Evolutionary conservation across 2,113 vertebrate genomes (phyloP).

Genomic region (Motacilla alba): DNA sequence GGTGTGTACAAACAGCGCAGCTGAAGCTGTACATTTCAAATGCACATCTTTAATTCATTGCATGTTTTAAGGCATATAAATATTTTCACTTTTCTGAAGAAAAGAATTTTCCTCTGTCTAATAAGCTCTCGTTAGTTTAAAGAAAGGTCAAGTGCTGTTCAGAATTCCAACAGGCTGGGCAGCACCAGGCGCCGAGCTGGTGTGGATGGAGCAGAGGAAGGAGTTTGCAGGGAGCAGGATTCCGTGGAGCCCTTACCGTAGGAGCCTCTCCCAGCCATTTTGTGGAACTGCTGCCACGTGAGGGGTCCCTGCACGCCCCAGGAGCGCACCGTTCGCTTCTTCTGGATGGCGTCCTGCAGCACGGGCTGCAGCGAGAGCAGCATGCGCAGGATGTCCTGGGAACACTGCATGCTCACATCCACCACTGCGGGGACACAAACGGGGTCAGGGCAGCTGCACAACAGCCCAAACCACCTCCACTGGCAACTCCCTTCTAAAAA

Average conservation of each 20-base stretch:
- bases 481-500: not conserved
- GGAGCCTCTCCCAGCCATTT: slow-evolving; percentile 97
- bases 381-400: slow-evolving; percentile 95
- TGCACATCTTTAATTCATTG: not conserved
- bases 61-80: not conserved
- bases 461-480: not conserved
- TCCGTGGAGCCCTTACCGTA: slow-evolving; percentile 81
- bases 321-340: slow-evolving; percentile 91
- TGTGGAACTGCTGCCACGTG: slow-evolving; percentile 99
- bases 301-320: slow-evolving; percentile 98
- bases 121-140: not conserved
- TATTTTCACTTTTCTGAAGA: not conserved
- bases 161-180: not conserved
- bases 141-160: not conserved
- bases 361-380: slow-evolving; percentile 95
- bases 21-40: not conserved
- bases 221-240: not conserved
- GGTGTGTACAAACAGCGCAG: not conserved
- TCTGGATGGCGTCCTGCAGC: slow-evolving; percentile 97
- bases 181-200: not conserved
- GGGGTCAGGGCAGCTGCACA: not conserved
- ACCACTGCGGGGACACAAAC: slow-evolving; percentile 72
- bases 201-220: not conserved
- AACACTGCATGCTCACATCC: slow-evolving; percentile 93
- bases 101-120: not conserved